These are phyloP conservation scores for Anarhynchus alexandrinus DNA, from an alignment of 2,113 vertebrate genomes.

Conservation along the genomic window DNA sequence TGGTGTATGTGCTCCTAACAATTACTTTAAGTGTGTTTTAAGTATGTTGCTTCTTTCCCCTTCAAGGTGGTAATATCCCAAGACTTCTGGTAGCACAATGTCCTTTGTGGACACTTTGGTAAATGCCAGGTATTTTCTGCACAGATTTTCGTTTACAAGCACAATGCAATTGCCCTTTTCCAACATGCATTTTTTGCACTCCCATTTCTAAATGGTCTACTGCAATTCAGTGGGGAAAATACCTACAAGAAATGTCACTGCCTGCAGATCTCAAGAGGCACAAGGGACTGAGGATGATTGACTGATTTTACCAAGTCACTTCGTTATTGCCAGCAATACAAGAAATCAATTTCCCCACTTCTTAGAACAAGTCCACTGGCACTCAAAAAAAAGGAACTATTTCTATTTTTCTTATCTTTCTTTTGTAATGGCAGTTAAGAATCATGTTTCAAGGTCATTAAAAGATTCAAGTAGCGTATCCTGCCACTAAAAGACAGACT, in stretches of 20 bases:
- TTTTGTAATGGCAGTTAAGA: background rate
- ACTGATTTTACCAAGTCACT: background rate
- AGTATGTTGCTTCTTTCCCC: background rate
- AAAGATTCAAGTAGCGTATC: background rate
- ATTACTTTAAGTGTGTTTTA: background rate
- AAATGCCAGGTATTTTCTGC: background rate
- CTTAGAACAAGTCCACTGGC: background rate
- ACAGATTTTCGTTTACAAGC: background rate
- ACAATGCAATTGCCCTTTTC: background rate
- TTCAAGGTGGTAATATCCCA: too few species aligned
- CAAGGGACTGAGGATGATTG: background rate
- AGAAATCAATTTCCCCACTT: background rate
- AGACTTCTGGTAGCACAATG: background rate
- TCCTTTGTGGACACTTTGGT: background rate
- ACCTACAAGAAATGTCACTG: background rate
- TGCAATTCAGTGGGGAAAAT: background rate
- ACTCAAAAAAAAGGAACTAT: background rate
- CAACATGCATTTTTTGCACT: background rate
- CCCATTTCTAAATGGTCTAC: background rate
- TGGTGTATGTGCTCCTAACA: rapidly evolving
- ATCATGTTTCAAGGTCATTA: background rate
- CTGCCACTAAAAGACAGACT: background rate
- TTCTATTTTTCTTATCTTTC: background rate
- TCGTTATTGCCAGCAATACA: rapidly evolving
- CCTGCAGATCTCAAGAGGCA: background rate